Percentiles rank a stretch among this genome's conserved stretches.
phyloP scores from a whole-genome alignment of 2,888 invertebrate genomes.

The Eupithecia abbreviata region DNA sequence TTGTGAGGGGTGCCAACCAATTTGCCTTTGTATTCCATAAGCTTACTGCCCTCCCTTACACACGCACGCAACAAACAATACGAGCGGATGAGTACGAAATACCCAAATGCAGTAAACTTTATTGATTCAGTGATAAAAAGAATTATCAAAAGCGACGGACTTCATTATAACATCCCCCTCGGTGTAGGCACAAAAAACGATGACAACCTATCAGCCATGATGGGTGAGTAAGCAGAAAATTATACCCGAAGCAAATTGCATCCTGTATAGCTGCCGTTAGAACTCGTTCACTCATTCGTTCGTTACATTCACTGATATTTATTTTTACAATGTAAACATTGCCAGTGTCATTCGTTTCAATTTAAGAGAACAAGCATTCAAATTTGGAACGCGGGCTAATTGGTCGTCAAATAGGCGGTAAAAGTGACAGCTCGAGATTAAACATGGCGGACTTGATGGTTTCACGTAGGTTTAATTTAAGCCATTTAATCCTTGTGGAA shows the following conservation, averaged over 20 bases:
- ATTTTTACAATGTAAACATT: slow-evolving; percentile 14
- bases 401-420: slow-evolving; percentile 62
- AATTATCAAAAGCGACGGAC: slow-evolving; percentile 19
- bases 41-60: slow-evolving; percentile 53
- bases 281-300: slow-evolving; percentile 54
- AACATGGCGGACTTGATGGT: slow-evolving; percentile 60
- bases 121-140: slow-evolving; percentile 30
- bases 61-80: slow-evolving; percentile 40
- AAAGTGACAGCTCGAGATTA: slow-evolving; percentile 65
- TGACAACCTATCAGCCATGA: slow-evolving; percentile 51
- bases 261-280: slow-evolving; percentile 53
- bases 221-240: slow-evolving; percentile 66
- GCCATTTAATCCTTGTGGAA: slow-evolving; percentile 51
- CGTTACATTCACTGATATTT: slow-evolving; percentile 35
- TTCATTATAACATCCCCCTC: slow-evolving; percentile 22
- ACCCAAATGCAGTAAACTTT: slow-evolving; percentile 41
- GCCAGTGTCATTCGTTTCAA: slow-evolving; percentile 42
- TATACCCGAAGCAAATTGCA: slow-evolving; percentile 54
- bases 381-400: slow-evolving; percentile 58
- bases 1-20: slow-evolving; percentile 71
- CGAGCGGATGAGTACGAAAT: slow-evolving; percentile 55
- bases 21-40: slow-evolving; percentile 70
- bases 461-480: slow-evolving; percentile 39
- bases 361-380: slow-evolving; percentile 55
- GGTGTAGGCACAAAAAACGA: slow-evolving; percentile 29